These are phyloP conservation scores for Cheirogaleus major DNA, from an alignment of 2,797 vertebrate genomes.

Conservation along the genomic window DNA sequence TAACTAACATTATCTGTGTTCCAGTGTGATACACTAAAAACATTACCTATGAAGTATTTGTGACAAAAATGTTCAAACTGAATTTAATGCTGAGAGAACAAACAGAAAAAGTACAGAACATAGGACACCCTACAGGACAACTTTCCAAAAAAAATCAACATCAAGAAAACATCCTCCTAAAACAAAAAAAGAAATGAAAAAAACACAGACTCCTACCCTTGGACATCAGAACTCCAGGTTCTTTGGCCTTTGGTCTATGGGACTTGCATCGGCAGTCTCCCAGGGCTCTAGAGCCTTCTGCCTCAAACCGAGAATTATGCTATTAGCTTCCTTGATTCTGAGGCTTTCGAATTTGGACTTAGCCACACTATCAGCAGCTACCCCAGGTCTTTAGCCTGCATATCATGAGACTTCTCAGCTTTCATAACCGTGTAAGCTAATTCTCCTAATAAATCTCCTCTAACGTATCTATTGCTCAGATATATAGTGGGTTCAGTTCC, in stretches of 20 bases:
- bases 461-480: not conserved
- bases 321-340: not conserved
- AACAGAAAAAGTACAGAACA: constrained; percentile 14
- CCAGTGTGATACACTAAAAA: not conserved
- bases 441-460: not conserved
- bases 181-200: not conserved
- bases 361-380: not conserved
- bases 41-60: not conserved
- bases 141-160: not conserved
- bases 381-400: not conserved
- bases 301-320: not conserved
- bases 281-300: not conserved
- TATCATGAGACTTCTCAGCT: not conserved
- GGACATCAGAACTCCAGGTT: not conserved
- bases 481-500: not conserved
- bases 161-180: not conserved
- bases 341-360: not conserved
- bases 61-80: constrained; percentile 12
- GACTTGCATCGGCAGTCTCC: not conserved
- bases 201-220: not conserved
- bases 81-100: constrained; percentile 27
- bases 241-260: not conserved
- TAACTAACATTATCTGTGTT: not conserved
- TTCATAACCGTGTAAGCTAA: not conserved
- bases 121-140: not conserved